Base-by-base conservation (phyloP, 2,888 invertebrate species). In the Kuschelorhynchus macadamiae region DNA sequence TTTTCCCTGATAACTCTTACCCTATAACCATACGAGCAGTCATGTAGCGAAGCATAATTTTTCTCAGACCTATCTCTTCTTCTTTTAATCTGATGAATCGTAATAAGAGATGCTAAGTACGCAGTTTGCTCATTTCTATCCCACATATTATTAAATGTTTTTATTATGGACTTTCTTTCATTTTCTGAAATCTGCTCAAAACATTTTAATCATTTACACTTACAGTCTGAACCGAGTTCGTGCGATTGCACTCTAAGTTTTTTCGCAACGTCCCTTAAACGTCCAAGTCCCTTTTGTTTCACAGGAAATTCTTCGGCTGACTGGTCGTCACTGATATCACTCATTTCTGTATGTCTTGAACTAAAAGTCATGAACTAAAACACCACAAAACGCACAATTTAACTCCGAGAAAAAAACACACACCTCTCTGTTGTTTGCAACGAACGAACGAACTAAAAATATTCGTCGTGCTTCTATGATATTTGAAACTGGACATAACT, bases 81-180 rank as follows among this genome's bases (percentile, higher is more conserved):
- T 12, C 55, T 55, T 12, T 18, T n/a, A 18, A 60, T 16, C 33
- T 30, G 60, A 17, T 8, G 2, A 49, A 60, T 12, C 4, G 60
- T 36, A 11, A 60, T 60, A 14, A 53, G n/a, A 1, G 32, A 25
- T 7, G 32, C 53, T 16, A 53, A 17, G n/a, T 53, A 53, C 14
- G 53, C 17, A 18, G 36, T 53, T 16, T 53, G 53, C 18, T 53
- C 53, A 17, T 53, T 46, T 46, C 44, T 46, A n/a, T 46, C 44
- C 1, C 4, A 2, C 44, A 46, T 46, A 18, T 46, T 7, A 11
- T 46, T 46, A 46, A 46, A 46, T 2, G 7, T 4, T 9, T 18
- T 20, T 18, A 46, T 9, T 16, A 46, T 46, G 8, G 18, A 1
- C 11, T 20, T 46, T 46, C 44, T 46, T 11, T 46, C 44, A 25